phyloP scores from a whole-genome alignment of 2,888 invertebrate genomes.

The Dynastes grantii region DNA sequence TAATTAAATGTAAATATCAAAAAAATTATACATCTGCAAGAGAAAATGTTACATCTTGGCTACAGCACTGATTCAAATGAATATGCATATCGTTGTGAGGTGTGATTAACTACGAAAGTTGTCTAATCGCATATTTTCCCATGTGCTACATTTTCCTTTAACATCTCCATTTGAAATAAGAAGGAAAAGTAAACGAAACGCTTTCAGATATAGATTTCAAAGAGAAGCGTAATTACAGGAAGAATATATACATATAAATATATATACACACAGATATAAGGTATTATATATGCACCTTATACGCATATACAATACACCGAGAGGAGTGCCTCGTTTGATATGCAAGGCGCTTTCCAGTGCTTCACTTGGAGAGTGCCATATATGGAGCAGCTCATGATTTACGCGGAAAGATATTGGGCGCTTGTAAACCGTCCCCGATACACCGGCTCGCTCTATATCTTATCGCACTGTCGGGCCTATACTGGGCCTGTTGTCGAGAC shows the following conservation, averaged over 20 bases:
- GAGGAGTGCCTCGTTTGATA: slow-evolving; percentile 60
- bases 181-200: background rate
- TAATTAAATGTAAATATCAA: no score
- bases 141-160: background rate
- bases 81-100: no score
- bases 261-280: background rate
- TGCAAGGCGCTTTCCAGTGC: slow-evolving; percentile 62
- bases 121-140: background rate
- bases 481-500: slow-evolving; percentile 55
- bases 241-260: background rate
- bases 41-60: no score
- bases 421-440: slow-evolving; percentile 67
- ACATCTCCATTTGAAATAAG: background rate
- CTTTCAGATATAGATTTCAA: slow-evolving; percentile 8
- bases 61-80: no score
- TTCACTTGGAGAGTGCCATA: slow-evolving; percentile 63
- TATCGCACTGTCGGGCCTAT: slow-evolving; percentile 63
- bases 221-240: slow-evolving; percentile 31
- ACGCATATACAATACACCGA: slow-evolving; percentile 31
- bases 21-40: no score
- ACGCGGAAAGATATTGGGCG: slow-evolving; percentile 68
- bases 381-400: slow-evolving; percentile 69
- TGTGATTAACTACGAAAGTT: background rate
- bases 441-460: slow-evolving; percentile 68
- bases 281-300: background rate